phyloP scores from a whole-genome alignment of 2,113 vertebrate species.

The Sciurus niger region DNA sequence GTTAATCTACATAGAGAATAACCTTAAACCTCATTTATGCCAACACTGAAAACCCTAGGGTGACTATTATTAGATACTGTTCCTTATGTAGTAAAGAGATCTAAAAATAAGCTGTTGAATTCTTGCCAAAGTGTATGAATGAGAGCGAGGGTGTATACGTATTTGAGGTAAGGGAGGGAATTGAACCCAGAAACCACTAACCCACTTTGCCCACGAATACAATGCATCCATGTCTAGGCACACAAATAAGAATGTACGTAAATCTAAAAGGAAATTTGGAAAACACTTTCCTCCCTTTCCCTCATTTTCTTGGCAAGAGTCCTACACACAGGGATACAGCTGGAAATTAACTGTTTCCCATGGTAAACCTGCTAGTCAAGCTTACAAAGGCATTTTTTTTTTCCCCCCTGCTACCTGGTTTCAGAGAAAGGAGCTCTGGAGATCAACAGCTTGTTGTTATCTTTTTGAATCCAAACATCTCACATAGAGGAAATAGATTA shows the following conservation, averaged over 20 bases:
- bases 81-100: neutral
- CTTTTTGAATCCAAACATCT: conserved; percentile 41
- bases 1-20: neutral
- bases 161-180: neutral
- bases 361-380: neutral
- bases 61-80: neutral
- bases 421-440: neutral
- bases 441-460: conserved; percentile 49
- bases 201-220: neutral
- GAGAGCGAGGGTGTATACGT: too few species aligned
- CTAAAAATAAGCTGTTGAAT: neutral
- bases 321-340: neutral
- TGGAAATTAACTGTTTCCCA: conserved; percentile 34
- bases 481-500: conserved; percentile 32
- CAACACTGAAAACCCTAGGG: neutral
- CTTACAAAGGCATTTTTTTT: conserved; percentile 59
- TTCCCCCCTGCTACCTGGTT: conserved; percentile 10
- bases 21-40: neutral
- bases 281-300: neutral
- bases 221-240: neutral
- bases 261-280: neutral
- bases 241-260: neutral
- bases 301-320: conserved; percentile 57
- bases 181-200: neutral
- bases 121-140: too few species aligned